Evolutionary conservation across 2,888 invertebrate species (phyloP).

Genomic region (Acleris sparsana): DNA sequence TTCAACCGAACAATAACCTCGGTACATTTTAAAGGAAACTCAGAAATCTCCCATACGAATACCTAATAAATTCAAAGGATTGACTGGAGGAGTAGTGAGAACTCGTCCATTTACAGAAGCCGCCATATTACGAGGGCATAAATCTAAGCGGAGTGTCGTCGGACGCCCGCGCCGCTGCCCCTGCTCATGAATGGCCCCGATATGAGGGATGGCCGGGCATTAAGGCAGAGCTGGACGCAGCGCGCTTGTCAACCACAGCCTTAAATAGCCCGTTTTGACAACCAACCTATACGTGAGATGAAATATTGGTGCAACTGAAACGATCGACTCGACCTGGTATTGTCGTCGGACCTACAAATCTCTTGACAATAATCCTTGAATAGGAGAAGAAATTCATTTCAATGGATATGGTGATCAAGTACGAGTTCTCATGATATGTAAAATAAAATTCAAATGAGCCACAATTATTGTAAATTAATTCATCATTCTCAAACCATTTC

Average conservation of each 20-base stretch:
- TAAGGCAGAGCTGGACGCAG: conserved; percentile 54
- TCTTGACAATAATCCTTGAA: conserved; percentile 25
- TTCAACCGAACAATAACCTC: conserved; percentile 70
- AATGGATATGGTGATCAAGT: background rate
- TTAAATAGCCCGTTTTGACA: conserved; percentile 75
- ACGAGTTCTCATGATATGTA: conserved; percentile 2
- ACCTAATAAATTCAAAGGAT: conserved; percentile 78
- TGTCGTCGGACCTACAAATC: conserved; percentile 30
- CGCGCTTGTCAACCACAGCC: conserved; percentile 58
- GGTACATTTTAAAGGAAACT: conserved; percentile 59
- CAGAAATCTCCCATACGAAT: conserved; percentile 51
- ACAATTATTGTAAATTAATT: conserved; percentile 63
- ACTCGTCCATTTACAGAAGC: conserved; percentile 77
- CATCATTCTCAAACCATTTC: conserved; percentile 64
- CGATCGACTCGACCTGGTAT: conserved; percentile 48
- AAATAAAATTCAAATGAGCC: conserved; percentile 14
- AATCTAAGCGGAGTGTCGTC: conserved; percentile 77
- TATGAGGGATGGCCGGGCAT: conserved; percentile 74
- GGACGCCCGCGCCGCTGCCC: conserved; percentile 48
- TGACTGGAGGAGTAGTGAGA: conserved; percentile 74
- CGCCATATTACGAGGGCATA: conserved; percentile 72
- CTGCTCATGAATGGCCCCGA: conserved; percentile 65
- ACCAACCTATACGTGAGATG: conserved; percentile 73
- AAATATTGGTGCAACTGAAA: conserved; percentile 70
- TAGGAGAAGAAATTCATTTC: conserved; percentile 2